phyloP scores from a whole-genome alignment of 2,888 invertebrate species.

The Sialis fuliginosa region DNA sequence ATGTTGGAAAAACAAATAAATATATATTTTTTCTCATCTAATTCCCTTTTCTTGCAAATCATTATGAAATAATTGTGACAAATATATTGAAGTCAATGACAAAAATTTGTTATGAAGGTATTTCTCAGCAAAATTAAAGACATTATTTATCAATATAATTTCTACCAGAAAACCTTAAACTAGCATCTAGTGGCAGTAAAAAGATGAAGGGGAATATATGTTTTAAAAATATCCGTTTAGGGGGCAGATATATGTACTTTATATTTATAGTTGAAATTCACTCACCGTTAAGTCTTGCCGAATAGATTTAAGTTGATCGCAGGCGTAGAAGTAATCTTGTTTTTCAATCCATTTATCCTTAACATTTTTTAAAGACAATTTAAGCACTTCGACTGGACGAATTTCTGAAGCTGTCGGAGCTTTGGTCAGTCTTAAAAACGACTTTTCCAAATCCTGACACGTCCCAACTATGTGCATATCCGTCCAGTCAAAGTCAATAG shows the following conservation, averaged over 20 bases:
- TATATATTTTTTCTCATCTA: no score
- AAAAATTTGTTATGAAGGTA: no score
- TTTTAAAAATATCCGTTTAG: no score
- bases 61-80: no score
- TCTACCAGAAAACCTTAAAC: no score
- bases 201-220: background rate
- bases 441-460: constrained; percentile 87
- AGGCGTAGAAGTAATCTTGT: constrained; percentile 90
- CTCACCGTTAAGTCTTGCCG: constrained; percentile 94
- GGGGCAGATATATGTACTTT: no score
- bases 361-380: constrained; percentile 72
- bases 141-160: no score
- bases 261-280: constrained; percentile 5
- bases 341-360: constrained; percentile 79
- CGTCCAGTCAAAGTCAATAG: constrained; percentile 40
- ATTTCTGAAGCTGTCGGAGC: constrained; percentile 86
- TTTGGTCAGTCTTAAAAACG: constrained; percentile 87
- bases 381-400: constrained; percentile 74
- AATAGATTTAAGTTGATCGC: constrained; percentile 97
- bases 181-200: background rate
- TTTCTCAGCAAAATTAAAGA: no score
- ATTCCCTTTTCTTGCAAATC: no score
- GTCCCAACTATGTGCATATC: constrained; percentile 88
- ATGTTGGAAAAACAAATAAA: no score
- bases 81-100: no score